Percentiles rank a stretch among this genome's conserved stretches.
Conservation (phyloP, 53 echinoderm and acorn worm genomes). For the Glandiceps talaboti region DNA sequence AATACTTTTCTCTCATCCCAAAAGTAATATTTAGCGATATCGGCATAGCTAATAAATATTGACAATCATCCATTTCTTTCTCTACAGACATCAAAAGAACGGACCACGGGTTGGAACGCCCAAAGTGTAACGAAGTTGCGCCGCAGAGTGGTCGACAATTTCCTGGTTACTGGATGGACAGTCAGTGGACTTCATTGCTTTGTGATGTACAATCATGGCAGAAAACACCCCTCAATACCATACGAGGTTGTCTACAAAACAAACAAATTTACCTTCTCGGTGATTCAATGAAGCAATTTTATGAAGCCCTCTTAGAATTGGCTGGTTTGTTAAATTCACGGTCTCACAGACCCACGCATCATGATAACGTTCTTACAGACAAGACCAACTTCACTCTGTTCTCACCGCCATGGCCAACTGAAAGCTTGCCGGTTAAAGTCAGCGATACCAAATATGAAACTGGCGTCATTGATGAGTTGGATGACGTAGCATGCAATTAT, state of each 20-base stretch:
- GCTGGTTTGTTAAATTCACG: not conserved
- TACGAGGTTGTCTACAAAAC: conserved; percentile 5
- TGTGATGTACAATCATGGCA: conserved; percentile 17
- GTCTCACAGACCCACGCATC: not conserved
- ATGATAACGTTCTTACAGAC: not conserved
- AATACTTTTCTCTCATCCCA: too few species aligned
- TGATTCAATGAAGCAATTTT: conserved; percentile 26
- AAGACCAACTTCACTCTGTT: conserved; percentile 9
- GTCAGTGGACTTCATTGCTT: conserved; percentile 12
- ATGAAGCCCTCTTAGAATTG: not conserved
- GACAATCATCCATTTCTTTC: too few species aligned
- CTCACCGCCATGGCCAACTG: conserved; percentile 1
- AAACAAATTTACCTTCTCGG: conserved; percentile 22
- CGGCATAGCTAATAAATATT: too few species aligned
- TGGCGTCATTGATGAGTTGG: conserved; percentile 19
- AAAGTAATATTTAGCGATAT: too few species aligned
- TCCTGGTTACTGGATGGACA: conserved; percentile 19
- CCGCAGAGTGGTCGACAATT: not conserved
- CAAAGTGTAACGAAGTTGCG: not conserved
- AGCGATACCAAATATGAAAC: conserved; percentile 5
- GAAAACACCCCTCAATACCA: not conserved
- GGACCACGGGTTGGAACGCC: too few species aligned
- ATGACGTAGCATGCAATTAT: conserved; percentile 5
- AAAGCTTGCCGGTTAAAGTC: conserved; percentile 5
- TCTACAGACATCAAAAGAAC: too few species aligned